Evolutionary conservation across 2,113 vertebrate genomes (phyloP), one percentile per base, ranked within the genome.

Genomic region (Rhadina sibilatrix): DNA sequence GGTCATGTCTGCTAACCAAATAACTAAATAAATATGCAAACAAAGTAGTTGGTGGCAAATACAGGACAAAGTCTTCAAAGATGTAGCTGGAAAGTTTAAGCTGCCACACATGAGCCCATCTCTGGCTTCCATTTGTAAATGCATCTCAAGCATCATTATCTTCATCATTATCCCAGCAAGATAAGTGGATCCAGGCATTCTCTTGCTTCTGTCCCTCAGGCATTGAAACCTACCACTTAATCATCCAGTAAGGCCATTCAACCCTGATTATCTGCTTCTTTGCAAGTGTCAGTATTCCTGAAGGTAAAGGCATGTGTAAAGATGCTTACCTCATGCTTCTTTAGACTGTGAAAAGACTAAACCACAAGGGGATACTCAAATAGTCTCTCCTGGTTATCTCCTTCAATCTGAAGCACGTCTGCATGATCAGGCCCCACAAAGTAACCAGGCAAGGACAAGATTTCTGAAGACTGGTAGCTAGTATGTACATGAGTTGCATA

Each of bases 91-190:
- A 56, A 65, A 87, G 42, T 77, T 83, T 57, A 31, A 8, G 1
- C 53, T 86, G 17, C 47, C 25, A 35, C 5, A 28, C 0, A 0
- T 50, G 16, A 66, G 15, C 7, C 24, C 4, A 2, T 37, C 68
- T 54, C 4, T 19, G 13, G 5, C 44, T 79, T 94, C 78, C 27
- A 23, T 24, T 66, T 54, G 33, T 74, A 75, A 75, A 38, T 22
- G 1, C 56, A 31, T 47, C 42, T 82, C 61, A 47, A 69, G 15
- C 4, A 63, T 18, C 24, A 44, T 54, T 87, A 23, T 71, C 47
- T 79, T 11, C 54, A 35, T 35, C 15, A 24, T 59, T 59, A 59
- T 87, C 60, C 23, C 12, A 56, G 19, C 4, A 84, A 52, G 38
- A 49, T 68, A 59, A 70, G 71, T 53, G 15, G 30, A 52, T 71